Conservation (phyloP, 2,888 invertebrate species). For the Dolichopus griseipennis region DNA sequence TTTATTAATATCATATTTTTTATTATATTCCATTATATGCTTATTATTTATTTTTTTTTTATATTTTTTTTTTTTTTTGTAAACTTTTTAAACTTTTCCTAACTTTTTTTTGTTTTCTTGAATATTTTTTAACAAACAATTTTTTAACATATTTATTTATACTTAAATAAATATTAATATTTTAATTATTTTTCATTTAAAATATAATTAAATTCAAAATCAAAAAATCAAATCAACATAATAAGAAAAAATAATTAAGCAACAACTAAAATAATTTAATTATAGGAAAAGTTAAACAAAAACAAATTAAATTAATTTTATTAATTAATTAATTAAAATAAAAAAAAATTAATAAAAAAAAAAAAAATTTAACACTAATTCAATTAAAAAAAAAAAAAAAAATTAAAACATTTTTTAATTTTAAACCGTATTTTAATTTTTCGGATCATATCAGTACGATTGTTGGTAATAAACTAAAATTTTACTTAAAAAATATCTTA, state of each 20-base stretch:
- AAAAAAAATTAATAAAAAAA: neutral
- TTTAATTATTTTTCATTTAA: no score
- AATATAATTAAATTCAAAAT: no score
- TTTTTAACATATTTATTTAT: no score
- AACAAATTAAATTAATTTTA: neutral
- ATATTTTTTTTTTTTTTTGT: no score
- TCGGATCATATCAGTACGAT: neutral
- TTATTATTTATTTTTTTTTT: neutral
- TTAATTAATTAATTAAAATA: neutral
- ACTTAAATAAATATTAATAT: no score
- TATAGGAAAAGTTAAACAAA: neutral
- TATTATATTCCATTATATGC: neutral
- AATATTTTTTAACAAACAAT: no score
- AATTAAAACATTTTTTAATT: no score
- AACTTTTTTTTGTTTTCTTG: no score
- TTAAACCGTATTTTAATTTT: constrained; percentile 4
- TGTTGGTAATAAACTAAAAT: neutral
- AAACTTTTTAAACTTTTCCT: neutral
- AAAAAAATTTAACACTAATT: no score
- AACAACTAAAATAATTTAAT: neutral
- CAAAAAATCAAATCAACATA: no score
- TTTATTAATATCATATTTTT: neutral
- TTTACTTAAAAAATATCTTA: neutral
- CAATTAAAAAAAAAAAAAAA: neutral
- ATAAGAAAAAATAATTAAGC: no score